phyloP scores from a whole-genome alignment of 2,113 vertebrate species.

The Bombycilla garrulus region DNA sequence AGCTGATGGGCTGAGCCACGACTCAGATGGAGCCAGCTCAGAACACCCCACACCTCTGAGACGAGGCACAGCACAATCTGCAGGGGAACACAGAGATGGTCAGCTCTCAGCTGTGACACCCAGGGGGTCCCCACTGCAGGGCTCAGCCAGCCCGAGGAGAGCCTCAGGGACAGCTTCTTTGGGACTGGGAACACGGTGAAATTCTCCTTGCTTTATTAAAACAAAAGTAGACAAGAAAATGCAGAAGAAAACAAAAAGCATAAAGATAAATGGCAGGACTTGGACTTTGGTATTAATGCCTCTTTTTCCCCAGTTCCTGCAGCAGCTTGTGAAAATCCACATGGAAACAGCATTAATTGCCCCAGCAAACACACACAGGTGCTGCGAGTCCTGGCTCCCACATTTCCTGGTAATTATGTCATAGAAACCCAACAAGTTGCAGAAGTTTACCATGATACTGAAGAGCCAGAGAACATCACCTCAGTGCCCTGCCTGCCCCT shows the following conservation, averaged over 20 bases:
- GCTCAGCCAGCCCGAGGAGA: neutral
- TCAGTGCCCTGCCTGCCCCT: neutral
- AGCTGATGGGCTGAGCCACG: neutral
- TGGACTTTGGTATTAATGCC: conserved; percentile 32
- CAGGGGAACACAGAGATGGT: neutral
- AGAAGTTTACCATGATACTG: neutral
- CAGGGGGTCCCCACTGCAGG: too few relatives aligned
- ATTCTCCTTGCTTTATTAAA: conserved; percentile 49
- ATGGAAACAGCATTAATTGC: neutral
- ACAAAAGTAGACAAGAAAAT: conserved; percentile 35
- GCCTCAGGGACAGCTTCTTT: neutral
- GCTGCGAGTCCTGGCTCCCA: neutral
- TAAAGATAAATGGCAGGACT: neutral
- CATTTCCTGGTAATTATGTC: neutral
- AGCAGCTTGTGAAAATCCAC: conserved; percentile 7
- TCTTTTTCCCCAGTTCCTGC: neutral
- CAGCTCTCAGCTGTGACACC: fast-evolving
- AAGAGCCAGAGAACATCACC: neutral
- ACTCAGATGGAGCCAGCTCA: neutral
- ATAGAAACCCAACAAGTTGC: neutral
- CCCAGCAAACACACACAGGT: neutral
- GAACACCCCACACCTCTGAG: neutral
- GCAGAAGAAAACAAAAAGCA: conserved; percentile 27
- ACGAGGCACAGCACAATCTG: neutral
- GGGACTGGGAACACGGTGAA: neutral